phyloP scores from a whole-genome alignment of 2,113 vertebrate species.

The Pseudonaja textilis region DNA sequence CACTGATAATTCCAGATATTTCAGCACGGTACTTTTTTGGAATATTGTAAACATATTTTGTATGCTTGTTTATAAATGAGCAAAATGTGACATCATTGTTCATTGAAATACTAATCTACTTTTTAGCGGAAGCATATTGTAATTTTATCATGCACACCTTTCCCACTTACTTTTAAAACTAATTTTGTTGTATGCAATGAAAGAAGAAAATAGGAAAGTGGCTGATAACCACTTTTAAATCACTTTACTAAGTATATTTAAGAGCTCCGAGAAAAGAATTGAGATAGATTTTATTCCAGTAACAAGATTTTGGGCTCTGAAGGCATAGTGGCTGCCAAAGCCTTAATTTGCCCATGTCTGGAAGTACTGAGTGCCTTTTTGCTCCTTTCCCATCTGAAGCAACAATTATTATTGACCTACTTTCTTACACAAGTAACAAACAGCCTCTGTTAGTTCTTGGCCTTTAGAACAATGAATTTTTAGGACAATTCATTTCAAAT shows the following conservation, averaged over 20 bases:
- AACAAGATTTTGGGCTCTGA: conserved; percentile 20
- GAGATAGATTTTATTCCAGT: conserved; percentile 1
- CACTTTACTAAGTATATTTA: conserved; percentile 4
- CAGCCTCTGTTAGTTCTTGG: neutral
- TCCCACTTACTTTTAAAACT: neutral
- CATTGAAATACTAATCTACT: neutral
- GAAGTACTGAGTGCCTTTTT: conserved; percentile 13
- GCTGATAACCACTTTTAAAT: neutral
- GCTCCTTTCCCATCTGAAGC: conserved; percentile 8
- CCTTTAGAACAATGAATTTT: neutral
- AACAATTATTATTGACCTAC: conserved; percentile 32
- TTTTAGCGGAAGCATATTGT: neutral
- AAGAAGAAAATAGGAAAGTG: neutral
- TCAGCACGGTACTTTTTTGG: neutral
- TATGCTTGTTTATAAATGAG: neutral
- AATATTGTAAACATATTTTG: neutral
- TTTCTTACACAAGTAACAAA: conserved; percentile 32
- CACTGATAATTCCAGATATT: neutral
- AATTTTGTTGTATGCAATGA: neutral
- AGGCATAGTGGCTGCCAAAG: conserved; percentile 14
- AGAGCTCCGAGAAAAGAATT: neutral
- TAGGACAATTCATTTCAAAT: neutral
- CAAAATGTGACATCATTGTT: neutral
- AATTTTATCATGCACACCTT: neutral
- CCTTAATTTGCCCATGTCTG: conserved; percentile 15